These are phyloP conservation scores for Brienomyrus longianalis DNA, from an alignment of 2,113 vertebrate genomes.

Conservation along the genomic window DNA sequence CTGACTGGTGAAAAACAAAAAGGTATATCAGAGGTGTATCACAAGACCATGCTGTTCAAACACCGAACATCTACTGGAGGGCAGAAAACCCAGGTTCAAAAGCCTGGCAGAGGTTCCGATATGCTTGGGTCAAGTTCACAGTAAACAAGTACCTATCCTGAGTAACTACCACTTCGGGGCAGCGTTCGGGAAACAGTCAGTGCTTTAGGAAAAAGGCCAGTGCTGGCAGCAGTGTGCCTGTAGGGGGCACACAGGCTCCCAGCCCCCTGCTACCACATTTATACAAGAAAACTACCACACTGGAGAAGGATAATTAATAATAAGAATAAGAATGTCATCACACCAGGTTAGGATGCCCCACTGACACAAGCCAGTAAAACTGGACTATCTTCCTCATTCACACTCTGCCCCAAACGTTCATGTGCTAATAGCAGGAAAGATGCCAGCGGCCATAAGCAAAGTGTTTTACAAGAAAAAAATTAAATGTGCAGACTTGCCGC, in stretches of 20 bases:
- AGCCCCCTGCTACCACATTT: neutral
- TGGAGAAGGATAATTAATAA: neutral
- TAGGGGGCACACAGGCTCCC: neutral
- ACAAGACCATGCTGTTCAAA: neutral
- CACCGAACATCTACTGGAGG: neutral
- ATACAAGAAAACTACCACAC: neutral
- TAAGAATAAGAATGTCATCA: neutral
- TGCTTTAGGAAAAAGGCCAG: neutral
- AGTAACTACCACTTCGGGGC: neutral
- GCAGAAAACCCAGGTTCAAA: neutral
- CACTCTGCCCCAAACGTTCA: neutral
- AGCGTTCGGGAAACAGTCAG: neutral
- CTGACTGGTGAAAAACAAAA: neutral
- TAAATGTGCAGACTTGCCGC: neutral
- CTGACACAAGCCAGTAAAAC: neutral
- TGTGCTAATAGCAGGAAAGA: neutral
- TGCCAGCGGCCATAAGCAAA: neutral
- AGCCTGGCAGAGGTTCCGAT: neutral
- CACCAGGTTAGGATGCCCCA: neutral
- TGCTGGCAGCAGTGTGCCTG: neutral
- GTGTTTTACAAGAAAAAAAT: neutral
- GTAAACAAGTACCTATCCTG: neutral
- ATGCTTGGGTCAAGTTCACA: neutral
- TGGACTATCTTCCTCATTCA: neutral
- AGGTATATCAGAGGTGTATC: neutral